Conservation (phyloP, 2,113 vertebrate species). For the Passer domesticus region DNA sequence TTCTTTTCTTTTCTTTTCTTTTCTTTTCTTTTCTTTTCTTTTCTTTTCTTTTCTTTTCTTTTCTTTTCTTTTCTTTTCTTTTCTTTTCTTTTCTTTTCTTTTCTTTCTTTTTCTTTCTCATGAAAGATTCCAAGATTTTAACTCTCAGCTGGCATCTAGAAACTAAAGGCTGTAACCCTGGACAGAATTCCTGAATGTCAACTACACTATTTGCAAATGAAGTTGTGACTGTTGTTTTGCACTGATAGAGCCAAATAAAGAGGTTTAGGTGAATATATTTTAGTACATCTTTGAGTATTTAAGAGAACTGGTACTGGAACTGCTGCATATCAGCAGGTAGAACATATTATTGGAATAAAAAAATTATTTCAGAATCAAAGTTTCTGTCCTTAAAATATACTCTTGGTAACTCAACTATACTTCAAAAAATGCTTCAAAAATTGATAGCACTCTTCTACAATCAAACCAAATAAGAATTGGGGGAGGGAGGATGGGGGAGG, state of each 20-base stretch:
- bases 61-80: too few species aligned
- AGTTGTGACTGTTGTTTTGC: background rate
- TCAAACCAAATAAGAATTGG: background rate
- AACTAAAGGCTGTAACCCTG: background rate
- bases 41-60: too few species aligned
- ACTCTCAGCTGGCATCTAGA: background rate
- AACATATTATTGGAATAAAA: background rate
- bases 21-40: too few species aligned
- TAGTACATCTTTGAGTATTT: background rate
- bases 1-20: too few species aligned
- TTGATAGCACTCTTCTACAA: background rate
- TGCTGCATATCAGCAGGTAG: background rate
- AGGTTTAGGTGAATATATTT: background rate
- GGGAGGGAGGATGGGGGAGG: rapidly evolving
- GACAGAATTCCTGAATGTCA: background rate
- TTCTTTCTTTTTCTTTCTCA: rapidly evolving
- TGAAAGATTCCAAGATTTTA: background rate
- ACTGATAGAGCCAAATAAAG: background rate
- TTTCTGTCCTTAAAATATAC: background rate
- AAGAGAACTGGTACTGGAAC: background rate
- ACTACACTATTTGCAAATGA: background rate
- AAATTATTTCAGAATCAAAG: background rate
- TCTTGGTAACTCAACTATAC: background rate
- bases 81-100: too few species aligned
- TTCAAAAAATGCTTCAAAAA: background rate